Percentiles rank a stretch among this genome's conserved stretches.
Evolutionary conservation across 2,888 invertebrate species (phyloP).

Genomic region (Tetanocera ferruginea): DNA sequence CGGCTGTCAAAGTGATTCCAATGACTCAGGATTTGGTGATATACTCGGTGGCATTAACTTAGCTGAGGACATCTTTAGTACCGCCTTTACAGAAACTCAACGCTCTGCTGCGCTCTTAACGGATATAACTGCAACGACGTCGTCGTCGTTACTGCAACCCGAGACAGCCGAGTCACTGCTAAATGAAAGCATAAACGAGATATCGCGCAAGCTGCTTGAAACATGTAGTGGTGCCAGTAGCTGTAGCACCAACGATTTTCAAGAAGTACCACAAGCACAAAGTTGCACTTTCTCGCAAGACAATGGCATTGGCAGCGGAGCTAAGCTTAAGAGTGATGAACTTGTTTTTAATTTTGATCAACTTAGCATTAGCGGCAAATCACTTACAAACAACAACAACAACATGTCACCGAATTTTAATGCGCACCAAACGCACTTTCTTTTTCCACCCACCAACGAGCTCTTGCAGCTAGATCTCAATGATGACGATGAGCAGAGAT

Average conservation of each 20-base stretch:
- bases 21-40: conserved; percentile 64
- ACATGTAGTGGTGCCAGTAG: conserved; percentile 62
- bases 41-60: conserved; percentile 68
- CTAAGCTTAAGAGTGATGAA: conserved; percentile 57
- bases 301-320: conserved; percentile 62
- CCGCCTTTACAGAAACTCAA: conserved; percentile 23
- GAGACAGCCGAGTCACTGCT: conserved; percentile 64
- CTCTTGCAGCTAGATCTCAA: conserved; percentile 59
- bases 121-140: conserved; percentile 24
- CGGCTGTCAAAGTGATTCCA: conserved; percentile 56
- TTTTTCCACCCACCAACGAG: conserved; percentile 57
- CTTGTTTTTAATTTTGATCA: conserved; percentile 68
- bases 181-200: conserved; percentile 69
- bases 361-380: conserved; percentile 53
- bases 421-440: conserved; percentile 48
- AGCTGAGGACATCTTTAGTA: conserved; percentile 64
- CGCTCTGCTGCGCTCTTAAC: conserved; percentile 4
- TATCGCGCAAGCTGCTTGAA: conserved; percentile 69
- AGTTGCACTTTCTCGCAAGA: conserved; percentile 57
- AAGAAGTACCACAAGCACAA: neutral
- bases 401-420: conserved; percentile 46
- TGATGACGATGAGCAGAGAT: conserved; percentile 50
- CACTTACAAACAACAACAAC: conserved; percentile 44
- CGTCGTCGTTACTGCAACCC: conserved; percentile 48
- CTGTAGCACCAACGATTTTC: conserved; percentile 25